These are phyloP conservation scores for Nothobranchius kuhntae DNA, from an alignment of 2,113 vertebrate species.

Conservation along the genomic window DNA sequence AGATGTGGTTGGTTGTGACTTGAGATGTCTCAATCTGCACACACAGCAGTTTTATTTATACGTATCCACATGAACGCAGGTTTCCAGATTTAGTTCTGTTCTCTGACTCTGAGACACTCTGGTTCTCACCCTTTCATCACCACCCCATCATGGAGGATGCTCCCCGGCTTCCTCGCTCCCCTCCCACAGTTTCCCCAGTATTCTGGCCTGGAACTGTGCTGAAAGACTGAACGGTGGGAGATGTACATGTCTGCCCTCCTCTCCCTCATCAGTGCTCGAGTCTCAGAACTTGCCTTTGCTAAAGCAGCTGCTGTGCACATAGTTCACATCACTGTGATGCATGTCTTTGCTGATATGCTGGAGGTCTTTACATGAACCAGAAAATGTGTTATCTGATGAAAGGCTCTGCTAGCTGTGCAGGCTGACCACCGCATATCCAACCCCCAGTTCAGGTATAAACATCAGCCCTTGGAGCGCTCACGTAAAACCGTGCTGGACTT, in stretches of 20 bases:
- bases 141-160: conserved; percentile 35
- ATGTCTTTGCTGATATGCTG: conserved; percentile 78
- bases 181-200: conserved; percentile 52
- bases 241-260: conserved; percentile 51
- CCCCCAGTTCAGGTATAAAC: conserved; percentile 63
- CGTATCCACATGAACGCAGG: neutral
- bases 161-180: conserved; percentile 15
- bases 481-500: conserved; percentile 56
- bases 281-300: conserved; percentile 38
- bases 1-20: too few species aligned
- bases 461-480: conserved; percentile 25
- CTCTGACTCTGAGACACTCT: conserved; percentile 36
- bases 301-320: conserved; percentile 65
- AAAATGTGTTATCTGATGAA: conserved; percentile 88
- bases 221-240: conserved; percentile 77
- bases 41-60: neutral
- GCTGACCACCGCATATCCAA: conserved; percentile 61
- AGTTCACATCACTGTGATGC: conserved; percentile 79
- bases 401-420: conserved; percentile 78
- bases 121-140: conserved; percentile 67
- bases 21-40: conserved; percentile 1
- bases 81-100: conserved; percentile 25
- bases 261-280: conserved; percentile 60
- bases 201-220: conserved; percentile 73
- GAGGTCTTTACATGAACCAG: conserved; percentile 87